These are phyloP conservation scores for Pseudomyrmex cubaensis DNA, from an alignment of 1,140 invertebrate genomes.

Conservation along the genomic window DNA sequence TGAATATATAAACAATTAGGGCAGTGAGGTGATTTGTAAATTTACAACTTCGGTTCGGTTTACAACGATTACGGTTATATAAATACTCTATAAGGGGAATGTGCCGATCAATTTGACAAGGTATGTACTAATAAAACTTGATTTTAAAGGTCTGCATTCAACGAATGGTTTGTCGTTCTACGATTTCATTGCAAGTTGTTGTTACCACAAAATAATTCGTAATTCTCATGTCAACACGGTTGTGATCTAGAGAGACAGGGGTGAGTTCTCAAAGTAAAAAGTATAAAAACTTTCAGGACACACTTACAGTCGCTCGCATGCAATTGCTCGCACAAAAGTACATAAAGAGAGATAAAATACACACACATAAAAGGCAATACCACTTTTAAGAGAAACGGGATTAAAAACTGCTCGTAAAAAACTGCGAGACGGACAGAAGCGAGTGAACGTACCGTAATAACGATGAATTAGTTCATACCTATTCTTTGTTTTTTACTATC, in stretches of 20 bases:
- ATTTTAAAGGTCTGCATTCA: conserved; percentile 4
- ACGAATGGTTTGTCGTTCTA: not conserved
- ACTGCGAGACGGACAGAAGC: conserved; percentile 68
- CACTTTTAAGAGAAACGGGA: conserved; percentile 24
- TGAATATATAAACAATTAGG: conserved; percentile 18
- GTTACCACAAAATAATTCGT: conserved; percentile 2
- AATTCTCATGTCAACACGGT: not conserved
- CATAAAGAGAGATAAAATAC: not conserved
- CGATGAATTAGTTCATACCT: conserved; percentile 52
- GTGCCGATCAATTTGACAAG: conserved; percentile 10
- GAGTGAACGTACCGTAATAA: conserved; percentile 49
- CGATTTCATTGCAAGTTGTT: not conserved
- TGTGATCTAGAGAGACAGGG: not conserved
- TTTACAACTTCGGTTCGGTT: conserved; percentile 22
- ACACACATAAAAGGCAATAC: conserved; percentile 23
- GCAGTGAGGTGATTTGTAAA: conserved; percentile 26
- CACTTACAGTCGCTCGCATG: conserved; percentile 43
- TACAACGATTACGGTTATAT: not conserved
- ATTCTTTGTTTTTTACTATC: conserved; percentile 56
- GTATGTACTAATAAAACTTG: not conserved
- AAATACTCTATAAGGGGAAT: conserved; percentile 15
- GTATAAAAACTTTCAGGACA: not conserved
- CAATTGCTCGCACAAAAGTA: conserved; percentile 20
- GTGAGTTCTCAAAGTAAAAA: not conserved
- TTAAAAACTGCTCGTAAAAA: conserved; percentile 78